These are phyloP conservation scores for Pantala flavescens DNA, from an alignment of 1,140 invertebrate genomes.

Conservation along the genomic window DNA sequence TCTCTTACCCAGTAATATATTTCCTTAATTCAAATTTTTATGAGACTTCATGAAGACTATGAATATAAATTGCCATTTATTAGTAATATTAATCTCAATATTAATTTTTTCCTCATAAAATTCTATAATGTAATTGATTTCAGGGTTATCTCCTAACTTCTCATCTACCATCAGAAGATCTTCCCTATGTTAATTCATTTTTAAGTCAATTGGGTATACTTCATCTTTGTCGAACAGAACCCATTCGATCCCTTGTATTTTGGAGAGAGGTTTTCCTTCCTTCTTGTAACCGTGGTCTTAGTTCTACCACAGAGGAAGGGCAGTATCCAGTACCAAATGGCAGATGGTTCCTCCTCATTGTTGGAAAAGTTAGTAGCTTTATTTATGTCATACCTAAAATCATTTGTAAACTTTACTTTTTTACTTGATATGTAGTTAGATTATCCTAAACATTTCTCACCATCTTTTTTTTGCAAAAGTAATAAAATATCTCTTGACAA, in stretches of 20 bases:
- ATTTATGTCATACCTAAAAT: too few relatives aligned
- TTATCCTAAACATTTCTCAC: too few relatives aligned
- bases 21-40: too few relatives aligned
- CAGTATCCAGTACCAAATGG: slow-evolving; percentile 37
- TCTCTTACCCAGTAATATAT: too few relatives aligned
- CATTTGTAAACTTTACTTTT: too few relatives aligned
- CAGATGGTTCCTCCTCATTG: slow-evolving; percentile 59
- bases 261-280: slow-evolving; percentile 61
- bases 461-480: too few relatives aligned
- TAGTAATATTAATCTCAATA: too few relatives aligned
- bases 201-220: slow-evolving; percentile 56
- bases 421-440: too few relatives aligned
- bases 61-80: too few relatives aligned
- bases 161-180: slow-evolving; percentile 56
- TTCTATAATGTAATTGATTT: slow-evolving; percentile 21
- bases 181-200: slow-evolving; percentile 57
- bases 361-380: slow-evolving; percentile 46
- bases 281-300: slow-evolving; percentile 33
- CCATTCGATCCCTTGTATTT: slow-evolving; percentile 56
- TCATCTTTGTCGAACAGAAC: slow-evolving; percentile 48
- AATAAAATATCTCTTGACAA: too few relatives aligned
- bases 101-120: too few relatives aligned
- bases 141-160: slow-evolving; percentile 56
- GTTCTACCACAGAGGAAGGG: slow-evolving; percentile 3
- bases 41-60: too few relatives aligned